Evolutionary conservation across 2,797 vertebrate species (phyloP), one percentile per base, ranked within the genome.

Genomic region (Erethizon dorsatum): DNA sequence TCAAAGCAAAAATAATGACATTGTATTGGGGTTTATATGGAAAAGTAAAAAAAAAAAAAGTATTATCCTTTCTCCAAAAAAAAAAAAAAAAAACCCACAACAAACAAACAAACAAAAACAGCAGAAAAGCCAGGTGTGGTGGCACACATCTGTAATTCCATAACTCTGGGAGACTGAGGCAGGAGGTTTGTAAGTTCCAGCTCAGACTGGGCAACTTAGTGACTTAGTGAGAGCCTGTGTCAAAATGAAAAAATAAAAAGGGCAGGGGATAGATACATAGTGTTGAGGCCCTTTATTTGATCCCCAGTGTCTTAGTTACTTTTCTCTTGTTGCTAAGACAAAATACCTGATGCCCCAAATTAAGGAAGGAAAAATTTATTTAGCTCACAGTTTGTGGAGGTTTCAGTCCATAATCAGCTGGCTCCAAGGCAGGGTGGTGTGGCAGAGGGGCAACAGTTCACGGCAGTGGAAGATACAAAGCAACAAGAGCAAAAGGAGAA

Each of bases 1-100:
- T 75, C 41, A 94, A 83, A 90, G 31, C 52, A 73, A 96, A 95
- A 91, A 59, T 57, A 15, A 11, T 88, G 91, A 73, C 12, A 77
- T 28, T 91, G 13, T 61, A 59, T 67, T 71, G 28, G 33, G 6
- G 31, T 88, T 93, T 90, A 78, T 45, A 83, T 10, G 75, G 50
- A 94, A 50, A 91, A 79, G 18, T 79, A 3, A 45, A 79, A 54
- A 41, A 41, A 41, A 41, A 20, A 2, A 69, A 45, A 45, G 33
- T 37, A 47, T n/a, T n/a, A n/a, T 61, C 79, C 0, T 83, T 61
- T 12, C 1, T 41, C 37, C n/a, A n/a, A 41, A 41, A 41, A 50
- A 90, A 93, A 50, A 90, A 3, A 2, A 84, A 2, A 9, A 92
- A 47, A 67, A 71, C 61, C 61, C 28, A 14, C 28, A 65, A 65